Percentiles rank a stretch among this genome's conserved stretches.
phyloP scores from a whole-genome alignment of 2,797 vertebrate genomes.

The Cygnus olor region DNA sequence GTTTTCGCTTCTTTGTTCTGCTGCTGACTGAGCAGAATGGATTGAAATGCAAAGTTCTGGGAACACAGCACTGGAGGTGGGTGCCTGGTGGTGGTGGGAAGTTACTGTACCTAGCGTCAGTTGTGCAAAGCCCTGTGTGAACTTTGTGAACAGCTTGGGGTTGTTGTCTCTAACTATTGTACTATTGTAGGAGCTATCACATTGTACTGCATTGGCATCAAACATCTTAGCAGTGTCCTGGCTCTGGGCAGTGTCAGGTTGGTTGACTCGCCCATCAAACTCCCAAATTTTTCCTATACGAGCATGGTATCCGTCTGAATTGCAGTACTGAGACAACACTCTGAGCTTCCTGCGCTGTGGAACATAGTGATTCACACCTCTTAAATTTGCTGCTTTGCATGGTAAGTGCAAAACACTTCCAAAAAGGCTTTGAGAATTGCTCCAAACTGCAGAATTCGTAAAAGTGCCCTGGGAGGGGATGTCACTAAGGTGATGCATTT shows the following conservation, averaged over 20 bases:
- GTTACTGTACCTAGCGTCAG: too few species aligned
- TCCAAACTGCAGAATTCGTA: not conserved
- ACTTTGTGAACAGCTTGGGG: not conserved
- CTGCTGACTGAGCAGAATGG: not conserved
- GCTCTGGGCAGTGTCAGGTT: not conserved
- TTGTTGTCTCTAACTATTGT: rapidly evolving
- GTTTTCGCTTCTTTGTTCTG: not conserved
- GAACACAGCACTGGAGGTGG: not conserved
- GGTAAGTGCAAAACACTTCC: not conserved
- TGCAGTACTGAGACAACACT: not conserved
- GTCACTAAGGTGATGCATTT: rapidly evolving
- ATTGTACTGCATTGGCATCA: rapidly evolving
- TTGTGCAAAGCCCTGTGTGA: rapidly evolving
- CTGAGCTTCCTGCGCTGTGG: not conserved
- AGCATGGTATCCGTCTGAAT: not conserved
- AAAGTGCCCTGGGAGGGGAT: rapidly evolving
- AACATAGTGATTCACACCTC: not conserved
- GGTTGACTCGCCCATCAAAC: not conserved
- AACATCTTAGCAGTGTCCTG: not conserved
- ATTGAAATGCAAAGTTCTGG: not conserved
- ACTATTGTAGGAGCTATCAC: not conserved
- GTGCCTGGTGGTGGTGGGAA: rapidly evolving
- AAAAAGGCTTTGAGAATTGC: not conserved
- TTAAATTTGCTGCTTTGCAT: not conserved
- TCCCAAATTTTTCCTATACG: rapidly evolving